phyloP scores from a whole-genome alignment of 1,140 invertebrate genomes.

The Sarcophaga bullata region DNA sequence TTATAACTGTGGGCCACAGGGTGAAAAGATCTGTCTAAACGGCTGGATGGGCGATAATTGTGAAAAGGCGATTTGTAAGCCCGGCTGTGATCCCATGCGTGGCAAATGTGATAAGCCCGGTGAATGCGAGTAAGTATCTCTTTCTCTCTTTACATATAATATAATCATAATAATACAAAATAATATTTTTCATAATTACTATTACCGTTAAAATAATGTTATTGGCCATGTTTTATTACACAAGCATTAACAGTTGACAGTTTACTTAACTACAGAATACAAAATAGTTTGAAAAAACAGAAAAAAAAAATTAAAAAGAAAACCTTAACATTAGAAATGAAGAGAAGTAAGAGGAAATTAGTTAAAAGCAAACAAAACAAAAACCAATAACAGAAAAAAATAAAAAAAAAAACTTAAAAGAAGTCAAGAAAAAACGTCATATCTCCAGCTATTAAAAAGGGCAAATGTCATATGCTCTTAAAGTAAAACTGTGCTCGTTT shows the following conservation, averaged over 20 bases:
- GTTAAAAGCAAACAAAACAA: no score
- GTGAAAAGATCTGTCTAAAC: conserved; percentile 89
- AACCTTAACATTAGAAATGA: no score
- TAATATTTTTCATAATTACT: background rate
- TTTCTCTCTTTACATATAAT: background rate
- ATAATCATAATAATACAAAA: no score
- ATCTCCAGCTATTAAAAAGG: background rate
- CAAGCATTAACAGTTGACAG: background rate
- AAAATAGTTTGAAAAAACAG: no score
- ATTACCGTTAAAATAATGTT: background rate
- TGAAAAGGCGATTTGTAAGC: conserved; percentile 89
- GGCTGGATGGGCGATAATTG: conserved; percentile 95
- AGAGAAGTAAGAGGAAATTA: no score
- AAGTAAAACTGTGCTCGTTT: background rate
- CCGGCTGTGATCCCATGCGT: conserved; percentile 87
- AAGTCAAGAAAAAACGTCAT: background rate
- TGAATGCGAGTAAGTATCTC: conserved; percentile 84
- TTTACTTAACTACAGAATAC: background rate
- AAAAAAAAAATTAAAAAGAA: no score
- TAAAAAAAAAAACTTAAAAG: no score
- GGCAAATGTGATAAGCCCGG: conserved; percentile 88
- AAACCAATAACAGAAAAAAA: no score
- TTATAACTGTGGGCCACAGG: conserved; percentile 87
- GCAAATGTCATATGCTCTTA: background rate
- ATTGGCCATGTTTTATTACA: no score